These are phyloP conservation scores for Pemphredon lugubris DNA, from an alignment of 2,888 invertebrate genomes.

Conservation along the genomic window DNA sequence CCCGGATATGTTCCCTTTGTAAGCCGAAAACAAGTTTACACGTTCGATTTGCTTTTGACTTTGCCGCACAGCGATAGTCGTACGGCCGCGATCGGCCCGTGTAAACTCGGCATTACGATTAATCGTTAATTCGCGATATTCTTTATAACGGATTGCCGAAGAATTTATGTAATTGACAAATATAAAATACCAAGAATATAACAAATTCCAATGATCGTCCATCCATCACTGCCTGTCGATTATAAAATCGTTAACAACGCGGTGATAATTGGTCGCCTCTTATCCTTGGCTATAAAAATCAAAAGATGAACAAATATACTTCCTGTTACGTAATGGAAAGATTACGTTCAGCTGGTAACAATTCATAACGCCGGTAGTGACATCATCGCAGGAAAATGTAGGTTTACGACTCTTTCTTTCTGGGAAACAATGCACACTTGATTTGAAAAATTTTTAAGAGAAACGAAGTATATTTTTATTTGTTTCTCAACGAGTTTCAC, in stretches of 20 bases:
- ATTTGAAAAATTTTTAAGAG: not conserved
- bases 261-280: conserved; percentile 36
- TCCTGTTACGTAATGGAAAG: conserved; percentile 44
- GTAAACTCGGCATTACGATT: too few species aligned
- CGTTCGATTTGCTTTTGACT: too few species aligned
- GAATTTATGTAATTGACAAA: too few species aligned
- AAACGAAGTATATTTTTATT: conserved; percentile 2
- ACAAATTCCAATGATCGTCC: too few species aligned
- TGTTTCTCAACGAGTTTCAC: not conserved
- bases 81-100: too few species aligned
- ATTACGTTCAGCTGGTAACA: conserved; percentile 35
- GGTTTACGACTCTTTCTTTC: conserved; percentile 40
- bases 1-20: too few species aligned
- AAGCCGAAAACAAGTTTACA: too few species aligned
- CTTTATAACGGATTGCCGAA: too few species aligned
- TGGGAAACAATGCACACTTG: not conserved
- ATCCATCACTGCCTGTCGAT: conserved; percentile 10
- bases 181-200: too few species aligned
- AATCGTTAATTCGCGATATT: too few species aligned
- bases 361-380: conserved; percentile 49
- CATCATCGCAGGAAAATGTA: conserved; percentile 59
- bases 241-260: conserved; percentile 14
- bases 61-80: too few species aligned
- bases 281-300: too few species aligned
- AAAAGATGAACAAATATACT: conserved; percentile 24